Percentiles rank a stretch among this genome's conserved stretches.
phyloP scores from a whole-genome alignment of 2,113 vertebrate genomes.

The Menidia beryllina region DNA sequence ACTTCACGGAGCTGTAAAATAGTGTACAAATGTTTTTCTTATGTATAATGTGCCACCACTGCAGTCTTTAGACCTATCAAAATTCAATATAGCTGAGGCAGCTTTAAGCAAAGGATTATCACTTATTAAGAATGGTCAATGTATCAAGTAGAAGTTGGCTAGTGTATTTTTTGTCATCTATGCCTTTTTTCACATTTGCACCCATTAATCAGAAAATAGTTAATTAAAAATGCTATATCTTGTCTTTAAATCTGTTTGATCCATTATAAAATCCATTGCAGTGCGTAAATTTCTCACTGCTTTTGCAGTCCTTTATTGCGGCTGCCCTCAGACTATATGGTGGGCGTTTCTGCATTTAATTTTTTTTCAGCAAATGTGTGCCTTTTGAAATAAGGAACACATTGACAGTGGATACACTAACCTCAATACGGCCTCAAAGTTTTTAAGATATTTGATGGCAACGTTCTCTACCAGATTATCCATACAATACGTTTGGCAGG shows the following conservation, averaged over 20 bases:
- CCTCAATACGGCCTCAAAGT: too few species aligned
- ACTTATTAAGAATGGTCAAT: slow-evolving; percentile 75
- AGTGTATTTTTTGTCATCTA: slow-evolving; percentile 13
- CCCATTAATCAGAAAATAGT: background rate
- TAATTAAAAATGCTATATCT: background rate
- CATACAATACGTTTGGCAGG: background rate
- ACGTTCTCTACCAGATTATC: background rate
- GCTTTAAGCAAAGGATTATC: slow-evolving; percentile 68
- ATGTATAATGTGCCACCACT: slow-evolving; percentile 63
- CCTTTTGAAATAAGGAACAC: too few species aligned
- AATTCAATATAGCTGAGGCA: slow-evolving; percentile 69
- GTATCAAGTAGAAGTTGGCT: slow-evolving; percentile 70
- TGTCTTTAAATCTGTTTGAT: background rate
- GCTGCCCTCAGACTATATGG: background rate
- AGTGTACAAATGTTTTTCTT: slow-evolving; percentile 58
- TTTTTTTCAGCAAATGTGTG: too few species aligned
- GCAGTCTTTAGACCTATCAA: slow-evolving; percentile 67
- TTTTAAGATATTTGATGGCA: background rate
- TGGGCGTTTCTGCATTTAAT: background rate
- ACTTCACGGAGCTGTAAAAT: slow-evolving; percentile 59
- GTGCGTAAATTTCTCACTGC: too few species aligned
- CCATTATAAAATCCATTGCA: too few species aligned
- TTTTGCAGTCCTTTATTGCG: background rate
- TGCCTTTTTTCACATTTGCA: slow-evolving; percentile 2
- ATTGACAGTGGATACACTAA: too few species aligned